These are phyloP conservation scores for Branchellion lobata DNA, from an alignment of 2,888 invertebrate species.

Conservation along the genomic window DNA sequence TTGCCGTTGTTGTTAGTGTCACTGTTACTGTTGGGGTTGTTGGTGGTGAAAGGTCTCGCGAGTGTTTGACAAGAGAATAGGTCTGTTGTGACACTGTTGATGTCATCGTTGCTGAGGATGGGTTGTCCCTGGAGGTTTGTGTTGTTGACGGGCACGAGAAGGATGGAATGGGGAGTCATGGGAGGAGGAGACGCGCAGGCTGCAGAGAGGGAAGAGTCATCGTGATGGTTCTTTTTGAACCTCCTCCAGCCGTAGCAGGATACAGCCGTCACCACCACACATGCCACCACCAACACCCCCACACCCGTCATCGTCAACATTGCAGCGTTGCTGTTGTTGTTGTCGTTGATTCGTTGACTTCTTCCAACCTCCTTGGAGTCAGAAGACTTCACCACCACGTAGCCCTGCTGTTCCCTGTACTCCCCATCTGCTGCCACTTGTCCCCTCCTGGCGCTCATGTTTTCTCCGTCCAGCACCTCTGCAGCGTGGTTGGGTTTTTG, in stretches of 20 bases:
- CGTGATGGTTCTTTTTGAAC: neutral
- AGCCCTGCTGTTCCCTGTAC: too few relatives aligned
- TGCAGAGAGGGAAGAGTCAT: neutral
- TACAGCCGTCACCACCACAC: neutral
- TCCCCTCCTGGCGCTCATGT: too few relatives aligned
- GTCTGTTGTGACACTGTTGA: neutral
- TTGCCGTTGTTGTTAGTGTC: neutral
- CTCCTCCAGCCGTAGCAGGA: neutral
- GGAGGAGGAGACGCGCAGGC: neutral
- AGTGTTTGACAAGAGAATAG: too few relatives aligned
- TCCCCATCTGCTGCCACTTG: too few relatives aligned
- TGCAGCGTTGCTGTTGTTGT: too few relatives aligned
- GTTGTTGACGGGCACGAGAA: constrained; percentile 32
- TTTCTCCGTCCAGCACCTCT: too few relatives aligned
- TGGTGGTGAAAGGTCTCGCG: too few relatives aligned
- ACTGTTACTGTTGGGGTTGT: too few relatives aligned
- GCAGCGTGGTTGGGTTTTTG: too few relatives aligned
- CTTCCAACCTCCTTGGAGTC: too few relatives aligned
- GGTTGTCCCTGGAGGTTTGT: constrained; percentile 20
- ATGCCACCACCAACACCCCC: neutral
- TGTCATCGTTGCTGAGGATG: constrained; percentile 19
- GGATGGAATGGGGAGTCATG: constrained; percentile 25
- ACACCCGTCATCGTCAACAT: neutral
- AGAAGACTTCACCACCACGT: too few relatives aligned
- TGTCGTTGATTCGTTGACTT: too few relatives aligned